Conservation (phyloP, 2,113 vertebrate genomes). For the Poicephalus gulielmi region DNA sequence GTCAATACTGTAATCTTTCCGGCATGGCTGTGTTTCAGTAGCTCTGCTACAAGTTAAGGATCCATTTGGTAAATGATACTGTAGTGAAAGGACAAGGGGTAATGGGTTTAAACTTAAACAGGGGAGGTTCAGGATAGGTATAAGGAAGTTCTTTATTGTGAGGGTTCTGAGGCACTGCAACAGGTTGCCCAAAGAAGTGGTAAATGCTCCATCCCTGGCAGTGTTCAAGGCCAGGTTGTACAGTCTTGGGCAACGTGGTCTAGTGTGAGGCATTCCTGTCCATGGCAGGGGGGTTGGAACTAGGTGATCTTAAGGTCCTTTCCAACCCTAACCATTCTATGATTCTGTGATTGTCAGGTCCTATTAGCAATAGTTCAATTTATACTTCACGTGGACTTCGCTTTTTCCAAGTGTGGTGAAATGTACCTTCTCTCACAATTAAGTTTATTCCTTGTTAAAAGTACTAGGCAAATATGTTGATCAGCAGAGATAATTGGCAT, state of each 20-base stretch:
- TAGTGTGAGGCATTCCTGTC: background rate
- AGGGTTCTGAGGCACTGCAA: background rate
- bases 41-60: background rate
- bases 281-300: background rate
- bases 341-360: background rate
- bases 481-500: background rate
- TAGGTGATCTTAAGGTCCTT: background rate
- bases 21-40: background rate
- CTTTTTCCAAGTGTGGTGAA: background rate
- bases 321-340: background rate
- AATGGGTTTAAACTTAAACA: background rate
- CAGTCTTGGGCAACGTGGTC: background rate
- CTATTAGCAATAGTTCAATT: background rate
- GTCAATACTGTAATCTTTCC: background rate
- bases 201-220: background rate
- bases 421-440: background rate
- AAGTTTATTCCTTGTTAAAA: background rate
- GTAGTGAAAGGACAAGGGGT: background rate
- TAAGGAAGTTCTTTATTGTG: background rate
- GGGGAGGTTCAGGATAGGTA: background rate
- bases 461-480: background rate
- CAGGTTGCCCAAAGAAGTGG: background rate
- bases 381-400: background rate
- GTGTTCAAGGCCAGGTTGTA: background rate
- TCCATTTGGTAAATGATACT: background rate